phyloP scores from a whole-genome alignment of 2,888 invertebrate genomes.

The Linhomoeus sp. region DNA sequence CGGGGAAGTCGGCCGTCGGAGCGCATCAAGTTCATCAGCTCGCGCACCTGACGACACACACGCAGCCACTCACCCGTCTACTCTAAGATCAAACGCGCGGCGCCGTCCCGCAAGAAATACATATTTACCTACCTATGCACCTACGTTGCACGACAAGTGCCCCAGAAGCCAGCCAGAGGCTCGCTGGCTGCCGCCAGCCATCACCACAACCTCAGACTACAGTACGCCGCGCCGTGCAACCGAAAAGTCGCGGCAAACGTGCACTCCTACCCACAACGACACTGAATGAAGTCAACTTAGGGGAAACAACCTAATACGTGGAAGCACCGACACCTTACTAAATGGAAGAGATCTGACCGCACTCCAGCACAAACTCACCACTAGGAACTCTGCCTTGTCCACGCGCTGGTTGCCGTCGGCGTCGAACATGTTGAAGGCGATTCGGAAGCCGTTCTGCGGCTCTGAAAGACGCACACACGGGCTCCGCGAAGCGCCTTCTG shows the following conservation, averaged over 20 bases:
- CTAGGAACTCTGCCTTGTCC: conserved; percentile 88
- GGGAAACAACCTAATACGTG: too few species aligned
- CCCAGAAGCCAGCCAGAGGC: too few species aligned
- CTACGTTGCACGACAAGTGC: too few species aligned
- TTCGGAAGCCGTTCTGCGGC: conserved; percentile 82
- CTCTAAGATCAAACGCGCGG: too few species aligned
- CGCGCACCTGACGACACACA: neutral
- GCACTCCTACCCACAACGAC: neutral
- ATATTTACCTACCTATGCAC: too few species aligned
- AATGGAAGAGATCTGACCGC: too few species aligned
- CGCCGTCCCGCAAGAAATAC: too few species aligned
- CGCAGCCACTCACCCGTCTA: neutral
- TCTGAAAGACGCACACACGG: conserved; percentile 39
- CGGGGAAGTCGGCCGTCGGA: too few species aligned
- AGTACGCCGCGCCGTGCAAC: neutral
- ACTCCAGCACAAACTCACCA: conserved; percentile 69
- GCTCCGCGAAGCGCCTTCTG: neutral
- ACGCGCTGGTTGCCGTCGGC: conserved; percentile 91
- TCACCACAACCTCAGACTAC: neutral
- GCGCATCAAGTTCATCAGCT: too few species aligned
- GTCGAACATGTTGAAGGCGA: conserved; percentile 99
- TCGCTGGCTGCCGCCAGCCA: too few species aligned
- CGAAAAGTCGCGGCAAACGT: neutral
- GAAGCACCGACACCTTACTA: too few species aligned
- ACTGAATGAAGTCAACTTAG: too few species aligned